Base-by-base conservation (phyloP, 2,113 vertebrate species). In the Rattus rattus region DNA sequence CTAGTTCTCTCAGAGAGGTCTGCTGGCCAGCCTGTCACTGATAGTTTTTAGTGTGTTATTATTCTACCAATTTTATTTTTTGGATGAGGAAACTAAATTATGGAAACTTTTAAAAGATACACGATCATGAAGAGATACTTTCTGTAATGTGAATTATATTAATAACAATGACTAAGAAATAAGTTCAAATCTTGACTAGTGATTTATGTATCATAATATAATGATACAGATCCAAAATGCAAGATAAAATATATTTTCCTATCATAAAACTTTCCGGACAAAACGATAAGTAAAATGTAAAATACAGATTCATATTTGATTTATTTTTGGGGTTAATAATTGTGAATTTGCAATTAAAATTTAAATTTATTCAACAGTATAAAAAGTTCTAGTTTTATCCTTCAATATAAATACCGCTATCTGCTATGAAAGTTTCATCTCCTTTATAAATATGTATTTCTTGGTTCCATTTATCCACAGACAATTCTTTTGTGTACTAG, bases 231-330 rank as follows among this genome's bases (percentile, higher is more conserved):
- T 72, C 77, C 77, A 39, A 90, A 90, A 73, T 52, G 4, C 59
- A 10, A 92, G 67, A 59, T 81, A 49, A 59, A 22, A 12, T 36
- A 65, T 52, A 28, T 61, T 77, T 33, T 39, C 14, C 17, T 43
- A 52, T 65, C 67, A 69, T 5, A 47, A 12, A 70, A 65, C 36
- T 84, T 70, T 63, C 7, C 33, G 47, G 33, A 28, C 72, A 59
- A 81, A 90, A 73, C 22, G 43, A 26, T 75, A 91, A 79, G n/a
- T 43, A 72, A 94, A 94, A n/a, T 83, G 2, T 72, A 28, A 94
- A 88, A 59, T 33, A 63, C 39, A 86, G 39, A 33, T 20, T 65
- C 52, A 39, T 7, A 75, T 43, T 67, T 84, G 33, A 20, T 70
- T 63, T 89, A 69, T 86, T 90, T 13, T 59, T 59, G 80, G 19